phyloP scores from a whole-genome alignment of 2,888 invertebrate genomes.

The Aphodius granarius region DNA sequence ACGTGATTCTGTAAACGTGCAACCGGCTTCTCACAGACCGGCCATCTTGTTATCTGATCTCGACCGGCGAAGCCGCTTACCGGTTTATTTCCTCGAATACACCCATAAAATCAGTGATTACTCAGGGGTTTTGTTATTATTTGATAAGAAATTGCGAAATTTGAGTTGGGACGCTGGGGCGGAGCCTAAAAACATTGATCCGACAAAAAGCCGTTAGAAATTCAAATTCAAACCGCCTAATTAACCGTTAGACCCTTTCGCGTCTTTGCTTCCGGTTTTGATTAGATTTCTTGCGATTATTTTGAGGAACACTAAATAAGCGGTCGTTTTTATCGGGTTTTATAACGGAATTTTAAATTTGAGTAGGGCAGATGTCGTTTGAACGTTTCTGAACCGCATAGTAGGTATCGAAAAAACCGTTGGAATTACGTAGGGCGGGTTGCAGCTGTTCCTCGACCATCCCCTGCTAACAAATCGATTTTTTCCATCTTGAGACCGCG shows the following conservation, averaged over 20 bases:
- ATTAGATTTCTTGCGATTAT: not conserved
- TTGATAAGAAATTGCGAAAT: not conserved
- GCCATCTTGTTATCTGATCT: constrained; percentile 19
- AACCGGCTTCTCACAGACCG: constrained; percentile 4
- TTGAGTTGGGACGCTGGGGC: not conserved
- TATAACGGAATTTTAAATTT: not conserved
- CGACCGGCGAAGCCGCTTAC: not conserved
- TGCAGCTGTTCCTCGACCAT: not conserved
- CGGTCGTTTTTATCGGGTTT: no score
- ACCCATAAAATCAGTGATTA: not conserved
- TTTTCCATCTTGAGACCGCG: not conserved
- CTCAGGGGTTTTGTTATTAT: not conserved
- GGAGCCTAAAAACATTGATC: not conserved
- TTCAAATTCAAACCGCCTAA: not conserved
- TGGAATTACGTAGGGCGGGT: not conserved
- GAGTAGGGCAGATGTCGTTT: not conserved
- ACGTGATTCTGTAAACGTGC: not conserved
- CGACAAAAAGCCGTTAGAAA: not conserved
- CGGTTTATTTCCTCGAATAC: not conserved
- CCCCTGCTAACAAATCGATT: not conserved
- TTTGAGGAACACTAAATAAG: not conserved
- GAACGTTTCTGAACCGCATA: not conserved
- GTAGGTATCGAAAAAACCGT: not conserved
- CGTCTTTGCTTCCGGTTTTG: not conserved
- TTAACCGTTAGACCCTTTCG: not conserved